These are phyloP conservation scores for Pachyseris speciosa DNA, from an alignment of 64 coral and sea anemone genomes.

Conservation along the genomic window DNA sequence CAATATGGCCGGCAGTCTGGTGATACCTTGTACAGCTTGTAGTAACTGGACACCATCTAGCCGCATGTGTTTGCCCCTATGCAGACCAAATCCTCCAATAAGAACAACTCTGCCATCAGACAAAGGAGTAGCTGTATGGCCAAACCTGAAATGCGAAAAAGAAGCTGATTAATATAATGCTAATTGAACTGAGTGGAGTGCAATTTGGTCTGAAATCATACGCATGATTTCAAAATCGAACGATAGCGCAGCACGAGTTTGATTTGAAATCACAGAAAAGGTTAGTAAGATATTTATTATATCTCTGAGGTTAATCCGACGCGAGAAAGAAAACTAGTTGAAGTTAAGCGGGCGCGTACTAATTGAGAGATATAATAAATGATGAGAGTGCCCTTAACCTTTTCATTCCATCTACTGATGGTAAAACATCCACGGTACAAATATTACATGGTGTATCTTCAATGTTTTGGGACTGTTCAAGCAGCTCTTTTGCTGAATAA, in stretches of 20 bases:
- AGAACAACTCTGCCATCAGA: neutral
- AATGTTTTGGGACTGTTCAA: neutral
- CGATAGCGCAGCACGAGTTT: too few relatives aligned
- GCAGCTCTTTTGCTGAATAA: neutral
- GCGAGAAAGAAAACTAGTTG: too few relatives aligned
- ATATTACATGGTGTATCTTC: neutral
- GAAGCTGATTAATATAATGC: neutral
- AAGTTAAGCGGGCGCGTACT: too few relatives aligned
- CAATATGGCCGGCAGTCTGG: neutral
- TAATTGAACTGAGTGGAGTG: too few relatives aligned
- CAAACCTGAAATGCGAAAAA: conserved; percentile 11
- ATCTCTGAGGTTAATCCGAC: too few relatives aligned
- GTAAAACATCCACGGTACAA: conserved; percentile 6
- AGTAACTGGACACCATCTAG: conserved; percentile 42
- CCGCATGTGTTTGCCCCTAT: conserved; percentile 50
- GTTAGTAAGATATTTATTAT: too few relatives aligned
- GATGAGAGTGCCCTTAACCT: too few relatives aligned
- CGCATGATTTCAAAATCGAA: too few relatives aligned
- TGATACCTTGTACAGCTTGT: conserved; percentile 25
- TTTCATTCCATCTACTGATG: neutral
- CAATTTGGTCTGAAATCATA: too few relatives aligned
- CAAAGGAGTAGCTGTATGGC: conserved; percentile 40
- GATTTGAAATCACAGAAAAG: too few relatives aligned
- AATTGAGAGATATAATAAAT: too few relatives aligned
- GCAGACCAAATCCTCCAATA: conserved; percentile 60